A percentile compares a stretch with the other conserved stretches of the same genome.
These are phyloP conservation scores for Cacatua alba DNA, from an alignment of 2,113 vertebrate species.

Conservation along the genomic window DNA sequence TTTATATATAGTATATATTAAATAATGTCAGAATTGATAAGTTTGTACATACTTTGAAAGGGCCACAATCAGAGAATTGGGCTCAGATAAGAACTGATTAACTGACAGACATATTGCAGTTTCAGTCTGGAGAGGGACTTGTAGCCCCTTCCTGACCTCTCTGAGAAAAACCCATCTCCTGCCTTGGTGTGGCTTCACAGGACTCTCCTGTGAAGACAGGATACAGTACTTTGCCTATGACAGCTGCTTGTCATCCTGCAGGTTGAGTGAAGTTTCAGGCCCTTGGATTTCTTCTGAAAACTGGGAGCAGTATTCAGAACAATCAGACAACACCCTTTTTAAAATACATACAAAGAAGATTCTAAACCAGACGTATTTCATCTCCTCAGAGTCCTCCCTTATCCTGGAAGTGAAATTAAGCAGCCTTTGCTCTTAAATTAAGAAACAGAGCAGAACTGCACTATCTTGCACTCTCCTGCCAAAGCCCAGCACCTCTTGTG, in stretches of 20 bases:
- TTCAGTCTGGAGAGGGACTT: not conserved
- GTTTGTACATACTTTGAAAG: not conserved
- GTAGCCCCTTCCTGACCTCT: not conserved
- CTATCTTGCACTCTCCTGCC: not conserved
- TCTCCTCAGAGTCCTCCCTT: not conserved
- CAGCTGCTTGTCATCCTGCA: not conserved
- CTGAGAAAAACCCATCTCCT: not conserved
- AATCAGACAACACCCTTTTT: not conserved
- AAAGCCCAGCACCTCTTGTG: not conserved
- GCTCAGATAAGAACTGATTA: not conserved
- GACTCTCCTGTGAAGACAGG: not conserved
- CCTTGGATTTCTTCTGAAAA: not conserved
- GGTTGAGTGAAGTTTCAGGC: not conserved
- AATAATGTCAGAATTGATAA: not conserved
- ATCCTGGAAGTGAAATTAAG: not conserved
- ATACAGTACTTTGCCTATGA: not conserved
- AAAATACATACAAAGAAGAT: not conserved
- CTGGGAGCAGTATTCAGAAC: not conserved
- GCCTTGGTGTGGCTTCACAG: not conserved
- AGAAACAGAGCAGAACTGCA: not conserved
- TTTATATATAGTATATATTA: not conserved
- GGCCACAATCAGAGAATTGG: not conserved
- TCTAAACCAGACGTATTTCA: not conserved
- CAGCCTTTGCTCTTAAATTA: not conserved
- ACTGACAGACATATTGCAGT: not conserved